Conservation (phyloP, 2,888 invertebrate genomes). For the Timema cristinae region DNA sequence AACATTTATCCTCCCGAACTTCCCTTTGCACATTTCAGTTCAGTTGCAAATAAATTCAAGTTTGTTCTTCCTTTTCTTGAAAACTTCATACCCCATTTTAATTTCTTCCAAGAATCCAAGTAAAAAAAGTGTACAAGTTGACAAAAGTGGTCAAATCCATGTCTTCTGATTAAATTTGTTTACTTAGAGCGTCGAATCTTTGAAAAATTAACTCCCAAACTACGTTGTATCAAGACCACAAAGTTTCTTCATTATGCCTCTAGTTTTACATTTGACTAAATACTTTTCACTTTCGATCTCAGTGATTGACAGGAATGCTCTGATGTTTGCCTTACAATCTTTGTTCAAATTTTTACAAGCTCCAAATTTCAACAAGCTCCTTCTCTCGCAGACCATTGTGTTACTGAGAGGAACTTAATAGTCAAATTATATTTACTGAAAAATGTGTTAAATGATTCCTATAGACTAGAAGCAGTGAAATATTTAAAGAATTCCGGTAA, state of each 20-base stretch:
- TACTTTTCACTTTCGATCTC: background rate
- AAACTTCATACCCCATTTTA: conserved; percentile 10
- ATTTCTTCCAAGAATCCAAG: background rate
- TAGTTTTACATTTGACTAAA: background rate
- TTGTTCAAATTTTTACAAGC: background rate
- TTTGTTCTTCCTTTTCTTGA: background rate
- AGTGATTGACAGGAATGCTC: background rate
- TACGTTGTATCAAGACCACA: background rate
- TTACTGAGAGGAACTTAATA: background rate
- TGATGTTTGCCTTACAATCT: background rate
- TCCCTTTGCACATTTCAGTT: background rate
- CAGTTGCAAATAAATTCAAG: background rate
- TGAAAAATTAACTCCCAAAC: background rate
- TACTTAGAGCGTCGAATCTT: background rate
- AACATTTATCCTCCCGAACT: background rate
- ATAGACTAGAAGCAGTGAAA: background rate
- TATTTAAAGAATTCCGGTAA: background rate
- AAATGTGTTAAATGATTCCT: background rate
- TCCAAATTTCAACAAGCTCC: background rate
- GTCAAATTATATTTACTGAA: background rate
- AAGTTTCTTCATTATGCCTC: background rate
- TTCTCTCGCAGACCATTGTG: background rate
- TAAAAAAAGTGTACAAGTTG: background rate
- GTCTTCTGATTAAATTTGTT: background rate
- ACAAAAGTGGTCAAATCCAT: background rate